phyloP scores from a whole-genome alignment of 1,140 invertebrate species.

The Panulirus ornatus region DNA sequence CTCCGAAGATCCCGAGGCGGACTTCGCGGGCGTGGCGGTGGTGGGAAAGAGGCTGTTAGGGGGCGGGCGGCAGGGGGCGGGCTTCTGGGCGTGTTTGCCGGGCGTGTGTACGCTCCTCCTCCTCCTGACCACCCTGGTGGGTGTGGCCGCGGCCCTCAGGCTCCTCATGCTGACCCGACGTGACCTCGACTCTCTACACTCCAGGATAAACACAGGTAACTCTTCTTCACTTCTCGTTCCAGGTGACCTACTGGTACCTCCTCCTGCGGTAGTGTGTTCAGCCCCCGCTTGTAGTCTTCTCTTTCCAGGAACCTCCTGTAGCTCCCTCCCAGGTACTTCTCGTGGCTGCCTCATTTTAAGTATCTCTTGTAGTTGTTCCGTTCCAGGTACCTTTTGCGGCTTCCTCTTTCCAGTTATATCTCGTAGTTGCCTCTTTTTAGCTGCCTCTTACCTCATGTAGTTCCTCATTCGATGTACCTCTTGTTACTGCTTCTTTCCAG shows the following conservation, averaged over 20 bases:
- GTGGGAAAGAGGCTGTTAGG: conserved; percentile 49
- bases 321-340: no score
- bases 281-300: neutral
- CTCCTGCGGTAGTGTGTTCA: neutral
- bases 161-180: conserved; percentile 70
- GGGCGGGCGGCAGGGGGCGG: conserved; percentile 20
- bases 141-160: conserved; percentile 68
- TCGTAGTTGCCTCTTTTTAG: no score
- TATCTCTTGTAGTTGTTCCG: no score
- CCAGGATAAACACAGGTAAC: conserved; percentile 71
- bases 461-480: no score
- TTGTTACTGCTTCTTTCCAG: no score
- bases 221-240: no score
- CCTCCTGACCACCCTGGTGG: conserved; percentile 68
- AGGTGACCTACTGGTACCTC: neutral
- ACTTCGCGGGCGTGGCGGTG: conserved; percentile 57
- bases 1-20: conserved; percentile 72
- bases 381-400: no score
- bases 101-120: conserved; percentile 71
- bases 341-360: no score
- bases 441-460: no score
- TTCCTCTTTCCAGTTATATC: no score
- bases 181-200: conserved; percentile 66
- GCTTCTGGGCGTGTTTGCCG: conserved; percentile 65
- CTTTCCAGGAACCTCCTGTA: no score